A percentile compares a stretch with the other conserved stretches of the same genome.
These are phyloP conservation scores for Eretmocerus hayati DNA, from an alignment of 2,888 invertebrate species.

Conservation along the genomic window DNA sequence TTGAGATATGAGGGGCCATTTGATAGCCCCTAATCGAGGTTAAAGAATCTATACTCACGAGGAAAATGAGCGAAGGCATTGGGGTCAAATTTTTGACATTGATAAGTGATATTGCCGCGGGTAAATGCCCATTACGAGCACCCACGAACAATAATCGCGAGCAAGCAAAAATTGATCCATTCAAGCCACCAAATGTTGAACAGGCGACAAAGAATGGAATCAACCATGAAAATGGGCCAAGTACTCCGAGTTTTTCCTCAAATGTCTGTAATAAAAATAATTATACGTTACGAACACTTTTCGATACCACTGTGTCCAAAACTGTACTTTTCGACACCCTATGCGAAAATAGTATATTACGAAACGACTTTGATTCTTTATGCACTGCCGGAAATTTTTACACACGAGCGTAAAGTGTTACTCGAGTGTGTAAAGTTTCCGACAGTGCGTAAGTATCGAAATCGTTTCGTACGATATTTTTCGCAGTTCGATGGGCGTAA, in stretches of 20 bases:
- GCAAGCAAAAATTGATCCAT: constrained; percentile 92
- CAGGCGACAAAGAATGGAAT: constrained; percentile 96
- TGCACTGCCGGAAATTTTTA: too few relatives aligned
- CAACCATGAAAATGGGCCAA: constrained; percentile 80
- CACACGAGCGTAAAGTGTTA: too few relatives aligned
- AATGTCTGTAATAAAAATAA: constrained; percentile 67
- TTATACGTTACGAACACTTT: constrained; percentile 13
- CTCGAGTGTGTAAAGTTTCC: too few relatives aligned
- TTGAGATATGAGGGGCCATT: too few relatives aligned
- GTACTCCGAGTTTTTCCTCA: constrained; percentile 76
- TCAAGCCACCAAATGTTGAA: constrained; percentile 91
- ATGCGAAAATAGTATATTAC: too few relatives aligned
- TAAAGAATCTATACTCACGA: constrained; percentile 71
- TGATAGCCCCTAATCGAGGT: too few relatives aligned
- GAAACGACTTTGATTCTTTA: too few relatives aligned
- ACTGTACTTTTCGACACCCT: too few relatives aligned
- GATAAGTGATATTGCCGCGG: constrained; percentile 77
- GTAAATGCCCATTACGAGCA: constrained; percentile 80
- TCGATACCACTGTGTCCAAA: too few relatives aligned
- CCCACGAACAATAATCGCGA: constrained; percentile 86
- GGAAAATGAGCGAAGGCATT: constrained; percentile 77
- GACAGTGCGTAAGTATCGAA: too few relatives aligned
- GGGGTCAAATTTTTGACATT: constrained; percentile 77
- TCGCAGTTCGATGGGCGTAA: too few relatives aligned
- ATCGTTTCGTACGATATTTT: too few relatives aligned